phyloP scores from a whole-genome alignment of 2,888 invertebrate species.

The Chymomyza amoena region DNA sequence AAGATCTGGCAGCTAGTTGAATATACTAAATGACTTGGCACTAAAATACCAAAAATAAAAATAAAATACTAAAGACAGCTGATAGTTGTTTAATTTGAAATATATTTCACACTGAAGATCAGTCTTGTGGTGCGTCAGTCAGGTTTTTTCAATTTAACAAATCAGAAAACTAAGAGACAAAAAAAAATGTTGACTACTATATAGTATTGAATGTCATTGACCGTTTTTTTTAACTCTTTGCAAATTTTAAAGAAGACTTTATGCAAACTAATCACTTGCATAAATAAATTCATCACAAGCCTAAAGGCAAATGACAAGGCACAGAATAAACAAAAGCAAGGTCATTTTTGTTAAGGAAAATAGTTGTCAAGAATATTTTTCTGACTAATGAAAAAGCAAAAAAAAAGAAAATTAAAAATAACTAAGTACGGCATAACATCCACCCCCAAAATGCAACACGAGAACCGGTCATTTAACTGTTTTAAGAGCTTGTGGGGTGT shows the following conservation, averaged over 20 bases:
- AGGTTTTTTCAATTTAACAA: too few species aligned
- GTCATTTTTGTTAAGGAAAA: not conserved
- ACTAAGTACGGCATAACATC: not conserved
- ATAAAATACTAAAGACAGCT: too few species aligned
- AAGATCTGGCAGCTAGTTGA: too few species aligned
- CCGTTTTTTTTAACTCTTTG: not conserved
- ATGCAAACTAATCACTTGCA: not conserved
- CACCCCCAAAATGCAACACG: not conserved
- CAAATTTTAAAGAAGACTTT: not conserved
- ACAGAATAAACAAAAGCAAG: not conserved
- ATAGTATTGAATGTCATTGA: not conserved
- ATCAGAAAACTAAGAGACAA: too few species aligned
- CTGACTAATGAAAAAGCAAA: not conserved
- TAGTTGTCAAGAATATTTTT: not conserved
- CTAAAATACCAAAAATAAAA: too few species aligned
- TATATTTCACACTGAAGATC: too few species aligned
- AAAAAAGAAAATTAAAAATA: not conserved
- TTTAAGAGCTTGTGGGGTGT: constrained; percentile 24
- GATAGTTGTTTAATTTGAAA: too few species aligned
- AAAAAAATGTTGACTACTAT: too few species aligned
- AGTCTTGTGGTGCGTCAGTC: too few species aligned
- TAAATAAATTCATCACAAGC: not conserved
- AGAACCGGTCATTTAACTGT: not conserved
- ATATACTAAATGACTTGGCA: too few species aligned
- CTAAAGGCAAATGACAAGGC: not conserved